These are phyloP conservation scores for Pituophis catenifer DNA, from an alignment of 2,113 vertebrate genomes.

Conservation along the genomic window DNA sequence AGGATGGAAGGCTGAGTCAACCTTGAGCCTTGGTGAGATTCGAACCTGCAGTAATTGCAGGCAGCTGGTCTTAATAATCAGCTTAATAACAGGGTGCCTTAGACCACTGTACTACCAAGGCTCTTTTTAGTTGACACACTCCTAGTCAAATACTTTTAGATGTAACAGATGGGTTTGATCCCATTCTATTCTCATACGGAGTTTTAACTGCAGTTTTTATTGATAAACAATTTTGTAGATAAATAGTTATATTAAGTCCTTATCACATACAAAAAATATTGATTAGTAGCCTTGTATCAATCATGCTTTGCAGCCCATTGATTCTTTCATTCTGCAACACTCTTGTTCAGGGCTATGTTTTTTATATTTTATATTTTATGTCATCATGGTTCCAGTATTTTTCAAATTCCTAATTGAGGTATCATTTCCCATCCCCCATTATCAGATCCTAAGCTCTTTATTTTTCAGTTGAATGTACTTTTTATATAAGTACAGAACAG, in stretches of 20 bases:
- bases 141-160: not conserved
- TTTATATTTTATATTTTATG: not conserved
- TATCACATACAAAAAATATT: not conserved
- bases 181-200: not conserved
- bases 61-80: too few relatives aligned
- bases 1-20: too few relatives aligned
- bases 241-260: not conserved
- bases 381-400: not conserved
- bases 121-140: not conserved
- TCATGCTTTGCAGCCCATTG: not conserved
- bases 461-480: not conserved
- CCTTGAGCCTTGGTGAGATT: too few relatives aligned
- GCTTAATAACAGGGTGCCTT: too few relatives aligned
- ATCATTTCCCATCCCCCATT: not conserved
- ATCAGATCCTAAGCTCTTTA: not conserved
- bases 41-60: too few relatives aligned
- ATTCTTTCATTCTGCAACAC: not conserved
- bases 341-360: not conserved
- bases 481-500: not conserved
- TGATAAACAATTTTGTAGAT: not conserved
- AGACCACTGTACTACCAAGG: too few relatives aligned
- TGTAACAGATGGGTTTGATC: not conserved
- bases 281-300: not conserved
- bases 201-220: not conserved
- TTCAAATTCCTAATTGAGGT: not conserved